These are phyloP conservation scores for Phalacrocorax brasilianus DNA, from an alignment of 2,113 vertebrate species.

Conservation along the genomic window DNA sequence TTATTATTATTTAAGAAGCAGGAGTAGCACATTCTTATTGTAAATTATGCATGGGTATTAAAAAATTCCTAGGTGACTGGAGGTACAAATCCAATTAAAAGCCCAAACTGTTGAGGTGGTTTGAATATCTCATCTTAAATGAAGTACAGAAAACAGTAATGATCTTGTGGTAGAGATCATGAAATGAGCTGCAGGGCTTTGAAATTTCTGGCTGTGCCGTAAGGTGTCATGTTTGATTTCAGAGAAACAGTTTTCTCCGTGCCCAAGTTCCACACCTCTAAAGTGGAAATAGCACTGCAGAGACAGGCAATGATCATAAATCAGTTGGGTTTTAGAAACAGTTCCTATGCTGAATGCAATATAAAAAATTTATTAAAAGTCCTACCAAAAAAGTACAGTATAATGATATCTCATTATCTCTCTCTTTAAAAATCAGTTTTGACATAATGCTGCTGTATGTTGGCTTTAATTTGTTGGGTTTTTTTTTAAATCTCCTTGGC, in stretches of 20 bases:
- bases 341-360: not conserved
- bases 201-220: not conserved
- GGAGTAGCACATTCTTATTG: not conserved
- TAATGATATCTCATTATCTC: not conserved
- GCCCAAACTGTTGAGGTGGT: not conserved
- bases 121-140: not conserved
- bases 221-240: not conserved
- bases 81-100: not conserved
- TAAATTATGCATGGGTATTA: not conserved
- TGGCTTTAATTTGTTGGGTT: not conserved
- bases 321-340: not conserved
- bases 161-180: not conserved
- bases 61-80: not conserved
- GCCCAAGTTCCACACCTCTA: not conserved
- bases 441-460: constrained; percentile 32
- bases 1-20: constrained; percentile 29
- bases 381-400: not conserved
- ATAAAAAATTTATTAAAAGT: not conserved
- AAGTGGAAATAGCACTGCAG: not conserved
- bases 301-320: not conserved
- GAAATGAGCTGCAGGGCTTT: not conserved
- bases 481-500: constrained; percentile 26
- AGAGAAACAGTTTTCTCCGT: not conserved
- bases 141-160: not conserved
- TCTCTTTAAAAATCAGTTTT: constrained; percentile 36